Percentiles rank a stretch among this genome's conserved stretches.
phyloP scores from a whole-genome alignment of 1,140 invertebrate genomes.

The Sogatella furcifera region DNA sequence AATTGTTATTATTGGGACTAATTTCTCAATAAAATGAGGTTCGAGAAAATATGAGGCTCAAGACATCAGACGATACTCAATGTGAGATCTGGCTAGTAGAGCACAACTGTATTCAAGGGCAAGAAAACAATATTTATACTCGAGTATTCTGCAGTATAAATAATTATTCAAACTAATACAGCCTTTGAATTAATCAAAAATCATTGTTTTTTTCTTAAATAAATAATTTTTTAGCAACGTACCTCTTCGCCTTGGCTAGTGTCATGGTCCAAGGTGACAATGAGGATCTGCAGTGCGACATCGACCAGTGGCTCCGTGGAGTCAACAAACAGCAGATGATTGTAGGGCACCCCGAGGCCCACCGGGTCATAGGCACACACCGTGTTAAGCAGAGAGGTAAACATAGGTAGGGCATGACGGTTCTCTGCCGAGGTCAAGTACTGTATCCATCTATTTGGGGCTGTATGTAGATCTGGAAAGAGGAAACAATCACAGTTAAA shows the following conservation, averaged over 20 bases:
- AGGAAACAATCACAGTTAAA: neutral
- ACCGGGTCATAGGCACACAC: constrained; percentile 94
- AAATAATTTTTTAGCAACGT: too few relatives aligned
- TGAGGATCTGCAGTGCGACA: constrained; percentile 88
- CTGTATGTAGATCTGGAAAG: constrained; percentile 28
- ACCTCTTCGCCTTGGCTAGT: constrained; percentile 43
- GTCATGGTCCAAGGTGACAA: constrained; percentile 91
- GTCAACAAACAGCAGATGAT: constrained; percentile 94
- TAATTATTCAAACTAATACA: too few relatives aligned
- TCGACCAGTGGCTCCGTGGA: constrained; percentile 91
- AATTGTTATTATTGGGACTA: too few relatives aligned
- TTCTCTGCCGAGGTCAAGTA: constrained; percentile 41
- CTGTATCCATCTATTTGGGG: constrained; percentile 40
- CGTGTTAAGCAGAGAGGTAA: constrained; percentile 94
- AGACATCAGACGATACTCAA: too few relatives aligned
- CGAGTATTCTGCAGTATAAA: too few relatives aligned
- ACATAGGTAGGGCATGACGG: constrained; percentile 89
- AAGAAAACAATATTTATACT: too few relatives aligned
- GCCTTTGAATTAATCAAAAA: too few relatives aligned
- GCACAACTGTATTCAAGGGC: too few relatives aligned
- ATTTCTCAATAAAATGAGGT: too few relatives aligned
- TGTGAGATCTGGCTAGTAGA: too few relatives aligned
- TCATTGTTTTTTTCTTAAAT: too few relatives aligned
- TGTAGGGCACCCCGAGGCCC: constrained; percentile 93
- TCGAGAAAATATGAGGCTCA: too few relatives aligned